Percentiles rank a stretch among this genome's conserved stretches.
Evolutionary conservation across 2,888 invertebrate genomes (phyloP).

Genomic region (Anticlea derivata): DNA sequence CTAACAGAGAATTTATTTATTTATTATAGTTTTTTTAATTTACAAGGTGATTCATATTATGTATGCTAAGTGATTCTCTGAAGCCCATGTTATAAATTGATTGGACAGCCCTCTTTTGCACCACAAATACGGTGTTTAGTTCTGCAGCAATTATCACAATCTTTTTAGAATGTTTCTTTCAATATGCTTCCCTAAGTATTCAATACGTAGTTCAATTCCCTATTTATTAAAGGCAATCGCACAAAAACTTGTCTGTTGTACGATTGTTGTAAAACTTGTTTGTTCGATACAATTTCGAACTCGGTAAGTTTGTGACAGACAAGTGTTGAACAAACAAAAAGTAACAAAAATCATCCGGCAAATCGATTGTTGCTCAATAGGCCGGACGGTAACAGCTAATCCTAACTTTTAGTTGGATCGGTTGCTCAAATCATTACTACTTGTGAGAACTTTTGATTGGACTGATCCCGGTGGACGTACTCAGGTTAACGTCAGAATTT

Average conservation of each 20-base stretch:
- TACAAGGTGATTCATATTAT: no score
- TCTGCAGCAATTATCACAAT: no score
- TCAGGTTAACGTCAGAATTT: neutral
- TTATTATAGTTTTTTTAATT: no score
- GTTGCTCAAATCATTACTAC: slow-evolving; percentile 46
- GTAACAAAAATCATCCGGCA: slow-evolving; percentile 26
- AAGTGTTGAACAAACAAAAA: slow-evolving; percentile 14
- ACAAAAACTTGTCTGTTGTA: neutral
- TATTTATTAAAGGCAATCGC: neutral
- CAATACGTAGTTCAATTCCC: neutral
- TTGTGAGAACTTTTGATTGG: slow-evolving; percentile 60
- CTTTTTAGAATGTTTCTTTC: no score
- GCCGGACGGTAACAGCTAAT: slow-evolving; percentile 53
- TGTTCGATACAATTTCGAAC: neutral
- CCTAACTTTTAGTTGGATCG: slow-evolving; percentile 60
- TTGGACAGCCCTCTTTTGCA: no score
- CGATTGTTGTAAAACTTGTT: neutral
- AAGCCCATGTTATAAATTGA: no score
- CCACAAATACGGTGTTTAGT: no score
- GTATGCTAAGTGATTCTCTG: no score
- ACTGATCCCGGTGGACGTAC: slow-evolving; percentile 20
- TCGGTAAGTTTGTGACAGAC: slow-evolving; percentile 7
- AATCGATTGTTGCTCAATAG: slow-evolving; percentile 39
- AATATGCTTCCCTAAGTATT: no score
- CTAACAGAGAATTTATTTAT: no score